Percentiles rank a stretch among this genome's conserved stretches.
These are phyloP conservation scores for Manacus vitellinus DNA, from an alignment of 2,113 vertebrate species.

Conservation along the genomic window DNA sequence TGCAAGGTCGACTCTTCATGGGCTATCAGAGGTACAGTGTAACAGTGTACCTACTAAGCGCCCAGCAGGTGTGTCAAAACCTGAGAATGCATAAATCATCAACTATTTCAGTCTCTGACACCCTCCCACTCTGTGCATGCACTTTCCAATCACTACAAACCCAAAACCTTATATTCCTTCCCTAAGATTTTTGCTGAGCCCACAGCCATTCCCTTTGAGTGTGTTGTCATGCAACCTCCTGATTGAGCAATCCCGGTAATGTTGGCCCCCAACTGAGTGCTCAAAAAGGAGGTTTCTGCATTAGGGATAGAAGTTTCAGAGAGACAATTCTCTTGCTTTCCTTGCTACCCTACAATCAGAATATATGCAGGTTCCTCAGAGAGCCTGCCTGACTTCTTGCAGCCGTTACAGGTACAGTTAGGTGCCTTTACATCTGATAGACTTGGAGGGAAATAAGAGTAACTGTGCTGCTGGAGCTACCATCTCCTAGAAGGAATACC, in stretches of 20 bases:
- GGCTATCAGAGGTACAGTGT: too few relatives aligned
- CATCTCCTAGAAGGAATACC: background rate
- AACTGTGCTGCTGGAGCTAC: background rate
- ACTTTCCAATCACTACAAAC: background rate
- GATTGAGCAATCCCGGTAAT: background rate
- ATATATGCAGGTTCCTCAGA: background rate
- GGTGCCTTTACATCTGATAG: background rate
- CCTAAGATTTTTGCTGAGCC: background rate
- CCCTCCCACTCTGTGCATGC: background rate
- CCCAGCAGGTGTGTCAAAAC: too few relatives aligned
- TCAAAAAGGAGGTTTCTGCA: background rate
- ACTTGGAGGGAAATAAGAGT: background rate
- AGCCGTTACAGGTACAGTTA: background rate
- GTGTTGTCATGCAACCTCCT: background rate
- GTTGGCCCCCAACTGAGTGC: fast-evolving
- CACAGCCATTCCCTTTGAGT: background rate
- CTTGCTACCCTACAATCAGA: background rate
- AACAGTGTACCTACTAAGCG: too few relatives aligned
- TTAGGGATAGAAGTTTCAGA: background rate
- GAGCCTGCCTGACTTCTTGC: background rate
- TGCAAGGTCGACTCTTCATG: too few relatives aligned
- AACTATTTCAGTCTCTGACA: too few relatives aligned
- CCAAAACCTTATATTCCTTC: background rate
- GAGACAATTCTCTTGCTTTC: background rate
- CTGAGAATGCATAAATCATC: too few relatives aligned